Conservation (phyloP, 1,140 invertebrate species). For the Chrysomallon squamiferum region DNA sequence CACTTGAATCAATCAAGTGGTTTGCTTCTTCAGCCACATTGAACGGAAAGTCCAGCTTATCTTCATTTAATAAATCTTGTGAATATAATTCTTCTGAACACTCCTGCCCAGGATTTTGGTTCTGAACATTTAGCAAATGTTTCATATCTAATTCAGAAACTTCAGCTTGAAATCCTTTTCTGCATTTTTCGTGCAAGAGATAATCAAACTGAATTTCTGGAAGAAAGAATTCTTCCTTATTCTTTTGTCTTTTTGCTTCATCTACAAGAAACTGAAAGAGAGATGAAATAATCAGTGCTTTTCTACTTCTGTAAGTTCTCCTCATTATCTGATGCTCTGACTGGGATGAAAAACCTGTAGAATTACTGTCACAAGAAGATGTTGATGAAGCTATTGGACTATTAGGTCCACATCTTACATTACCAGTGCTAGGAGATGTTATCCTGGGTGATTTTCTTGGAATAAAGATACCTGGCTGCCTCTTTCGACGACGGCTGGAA, state of each 20-base stretch:
- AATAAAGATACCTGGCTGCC: conserved; percentile 10
- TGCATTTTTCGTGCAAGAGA: no score
- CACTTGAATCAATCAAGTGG: no score
- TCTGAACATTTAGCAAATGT: background rate
- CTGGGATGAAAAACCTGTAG: background rate
- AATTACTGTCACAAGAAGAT: background rate
- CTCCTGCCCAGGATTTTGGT: background rate
- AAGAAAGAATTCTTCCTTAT: conserved; percentile 23
- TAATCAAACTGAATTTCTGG: conserved; percentile 4
- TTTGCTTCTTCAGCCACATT: no score
- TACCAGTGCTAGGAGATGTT: background rate
- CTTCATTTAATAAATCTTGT: background rate
- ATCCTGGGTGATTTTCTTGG: conserved; percentile 23
- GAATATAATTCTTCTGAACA: background rate
- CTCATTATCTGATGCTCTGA: background rate
- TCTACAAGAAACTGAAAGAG: conserved; percentile 38
- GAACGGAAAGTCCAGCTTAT: no score
- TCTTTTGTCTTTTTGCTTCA: conserved; percentile 23
- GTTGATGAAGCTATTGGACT: background rate
- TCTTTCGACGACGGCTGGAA: background rate
- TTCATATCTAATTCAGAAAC: no score
- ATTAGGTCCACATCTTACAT: background rate
- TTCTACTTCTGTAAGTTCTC: conserved; percentile 11
- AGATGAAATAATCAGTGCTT: conserved; percentile 25
- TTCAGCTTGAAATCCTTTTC: no score